These are phyloP conservation scores for Alexandromys fortis DNA, from an alignment of 2,113 vertebrate species.

Conservation along the genomic window DNA sequence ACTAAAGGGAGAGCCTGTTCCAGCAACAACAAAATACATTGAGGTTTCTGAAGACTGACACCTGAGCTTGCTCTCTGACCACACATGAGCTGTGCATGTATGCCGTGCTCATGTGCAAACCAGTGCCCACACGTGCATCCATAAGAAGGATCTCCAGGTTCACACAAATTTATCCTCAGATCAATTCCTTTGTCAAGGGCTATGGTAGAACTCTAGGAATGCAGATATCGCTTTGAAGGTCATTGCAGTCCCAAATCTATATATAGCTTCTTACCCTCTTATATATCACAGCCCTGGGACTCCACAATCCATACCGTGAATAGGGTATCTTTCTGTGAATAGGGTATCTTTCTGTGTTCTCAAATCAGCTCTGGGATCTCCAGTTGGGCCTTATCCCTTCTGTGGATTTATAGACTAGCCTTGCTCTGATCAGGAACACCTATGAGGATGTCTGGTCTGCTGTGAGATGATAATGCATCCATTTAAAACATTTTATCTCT, in stretches of 20 bases:
- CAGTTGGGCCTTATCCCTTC: background rate
- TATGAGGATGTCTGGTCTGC: background rate
- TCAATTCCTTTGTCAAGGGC: background rate
- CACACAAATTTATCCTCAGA: background rate
- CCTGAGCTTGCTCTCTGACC: background rate
- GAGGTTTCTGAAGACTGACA: background rate
- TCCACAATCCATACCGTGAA: background rate
- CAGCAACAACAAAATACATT: background rate
- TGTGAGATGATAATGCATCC: background rate
- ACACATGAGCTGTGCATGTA: too few relatives aligned
- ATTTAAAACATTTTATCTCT: conserved; percentile 7
- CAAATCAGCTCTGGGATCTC: background rate
- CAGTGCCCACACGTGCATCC: background rate
- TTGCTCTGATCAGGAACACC: background rate
- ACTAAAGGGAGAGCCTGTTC: background rate
- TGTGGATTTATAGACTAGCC: background rate
- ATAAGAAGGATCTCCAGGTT: background rate
- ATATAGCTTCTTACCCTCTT: background rate
- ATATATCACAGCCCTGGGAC: background rate
- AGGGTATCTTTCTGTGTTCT: background rate
- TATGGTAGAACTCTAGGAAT: background rate
- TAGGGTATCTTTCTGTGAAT: background rate
- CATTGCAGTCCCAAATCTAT: too few relatives aligned
- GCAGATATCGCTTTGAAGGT: accelerated
- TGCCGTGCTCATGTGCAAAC: background rate